These are phyloP conservation scores for Penaeus japonicus DNA, from an alignment of 1,140 invertebrate genomes.

Conservation along the genomic window DNA sequence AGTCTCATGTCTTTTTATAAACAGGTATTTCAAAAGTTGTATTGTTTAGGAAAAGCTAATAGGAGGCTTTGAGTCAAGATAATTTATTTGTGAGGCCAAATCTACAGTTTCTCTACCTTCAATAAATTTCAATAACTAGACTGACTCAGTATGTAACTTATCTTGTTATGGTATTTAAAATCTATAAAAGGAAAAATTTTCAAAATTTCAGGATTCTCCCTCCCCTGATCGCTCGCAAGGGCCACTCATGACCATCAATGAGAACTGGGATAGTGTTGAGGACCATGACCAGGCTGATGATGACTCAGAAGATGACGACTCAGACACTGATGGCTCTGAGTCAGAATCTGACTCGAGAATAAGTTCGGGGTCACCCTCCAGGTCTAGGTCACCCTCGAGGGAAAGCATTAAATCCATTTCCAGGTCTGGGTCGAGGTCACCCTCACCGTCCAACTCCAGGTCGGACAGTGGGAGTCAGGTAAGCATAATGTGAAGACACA, in stretches of 20 bases:
- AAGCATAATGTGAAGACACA: background rate
- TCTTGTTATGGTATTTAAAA: background rate
- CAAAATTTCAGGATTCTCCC: conserved; percentile 59
- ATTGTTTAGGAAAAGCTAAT: too few species aligned
- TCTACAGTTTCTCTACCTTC: too few species aligned
- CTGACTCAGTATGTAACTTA: too few species aligned
- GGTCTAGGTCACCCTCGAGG: conserved; percentile 29
- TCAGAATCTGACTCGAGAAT: conserved; percentile 40
- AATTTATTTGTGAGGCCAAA: too few species aligned
- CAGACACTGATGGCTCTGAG: conserved; percentile 37
- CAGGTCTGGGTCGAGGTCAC: conserved; percentile 24
- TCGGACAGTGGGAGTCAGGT: conserved; percentile 50
- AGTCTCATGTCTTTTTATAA: too few species aligned
- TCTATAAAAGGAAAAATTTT: background rate
- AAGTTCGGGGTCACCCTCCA: conserved; percentile 39
- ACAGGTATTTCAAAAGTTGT: too few species aligned
- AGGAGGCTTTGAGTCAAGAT: too few species aligned
- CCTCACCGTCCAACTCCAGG: conserved; percentile 44
- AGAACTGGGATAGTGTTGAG: conserved; percentile 59
- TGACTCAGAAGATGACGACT: conserved; percentile 55
- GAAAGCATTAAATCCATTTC: conserved; percentile 28
- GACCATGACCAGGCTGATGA: conserved; percentile 56
- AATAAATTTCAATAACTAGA: too few species aligned
- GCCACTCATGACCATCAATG: conserved; percentile 59
- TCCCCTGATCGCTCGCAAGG: conserved; percentile 57